These are phyloP conservation scores for Villa cingulata DNA, from an alignment of 2,888 invertebrate genomes.

Conservation along the genomic window DNA sequence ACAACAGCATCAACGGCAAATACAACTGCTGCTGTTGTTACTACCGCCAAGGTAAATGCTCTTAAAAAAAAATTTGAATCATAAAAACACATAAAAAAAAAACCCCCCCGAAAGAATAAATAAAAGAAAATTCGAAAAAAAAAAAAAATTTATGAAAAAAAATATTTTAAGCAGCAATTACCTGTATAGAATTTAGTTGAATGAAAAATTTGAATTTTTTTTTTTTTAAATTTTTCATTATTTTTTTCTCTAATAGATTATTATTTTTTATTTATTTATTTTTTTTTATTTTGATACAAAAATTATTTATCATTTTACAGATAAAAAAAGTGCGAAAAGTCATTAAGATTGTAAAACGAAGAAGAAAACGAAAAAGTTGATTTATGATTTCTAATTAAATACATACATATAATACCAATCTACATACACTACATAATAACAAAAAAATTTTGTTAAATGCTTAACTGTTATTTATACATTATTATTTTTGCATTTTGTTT, in stretches of 20 bases:
- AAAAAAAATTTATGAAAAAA: slow-evolving; percentile 3
- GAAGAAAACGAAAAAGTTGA: slow-evolving; percentile 14
- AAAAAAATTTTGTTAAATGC: too few species aligned
- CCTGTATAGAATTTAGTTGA: too few species aligned
- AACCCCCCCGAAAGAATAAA: too few species aligned
- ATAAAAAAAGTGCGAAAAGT: slow-evolving; percentile 13
- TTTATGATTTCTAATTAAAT: too few species aligned
- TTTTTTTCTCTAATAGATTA: too few species aligned
- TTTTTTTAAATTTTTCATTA: too few species aligned
- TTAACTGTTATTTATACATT: too few species aligned
- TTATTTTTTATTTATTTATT: slow-evolving; percentile 4
- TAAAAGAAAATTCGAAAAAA: slow-evolving; percentile 4
- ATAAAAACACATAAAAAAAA: slow-evolving; percentile 3
- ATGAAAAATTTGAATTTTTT: too few species aligned
- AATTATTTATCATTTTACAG: slow-evolving; percentile 10
- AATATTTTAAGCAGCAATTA: neutral
- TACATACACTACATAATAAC: too few species aligned
- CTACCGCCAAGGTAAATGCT: slow-evolving; percentile 8
- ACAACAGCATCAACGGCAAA: neutral
- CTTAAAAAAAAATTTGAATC: slow-evolving; percentile 5
- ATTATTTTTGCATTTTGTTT: too few species aligned
- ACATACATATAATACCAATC: too few species aligned
- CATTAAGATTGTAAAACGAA: slow-evolving; percentile 13
- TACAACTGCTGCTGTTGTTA: too few species aligned
- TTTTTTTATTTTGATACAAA: slow-evolving; percentile 1